Evolutionary conservation across 2,888 invertebrate genomes (phyloP), one percentile per base, ranked within the genome.

Genomic region (Cephus sareptanus): DNA sequence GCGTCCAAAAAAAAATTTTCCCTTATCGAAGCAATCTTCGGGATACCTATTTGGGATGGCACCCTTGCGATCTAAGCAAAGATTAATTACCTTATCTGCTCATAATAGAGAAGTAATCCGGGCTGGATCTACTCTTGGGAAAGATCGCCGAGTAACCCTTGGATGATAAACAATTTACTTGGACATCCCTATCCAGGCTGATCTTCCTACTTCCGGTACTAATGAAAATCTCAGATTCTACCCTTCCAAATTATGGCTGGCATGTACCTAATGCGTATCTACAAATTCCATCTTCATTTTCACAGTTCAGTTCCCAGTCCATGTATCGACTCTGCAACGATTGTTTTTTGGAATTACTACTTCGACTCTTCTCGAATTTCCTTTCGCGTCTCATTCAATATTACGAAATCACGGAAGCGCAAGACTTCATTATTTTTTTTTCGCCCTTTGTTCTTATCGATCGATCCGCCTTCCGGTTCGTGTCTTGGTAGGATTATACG

Each of bases 401-500:
- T 56, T 56, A 9, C 23, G 56, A 56, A 56, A 23, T 56, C 56
- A 23, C 56, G 9, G 23, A 23, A 56, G 56, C 56, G 56, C 56
- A 6, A 15, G 15, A 40, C 15, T 4, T 40, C 9, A 56, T 23
- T 23, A 56, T 23, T 23, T 23, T 23, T 15, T 40, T 40, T 15
- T 6, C 2, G 2, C 9, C 23, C 23, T 9, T 56, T 56, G 1
- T 56, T 9, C 6, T 56, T 9, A 15, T 9, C 23, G 15, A 40
- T 15, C 40, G 56, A 56, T 56, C 56, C 56, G 23, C 0, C 0
- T 92, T 83, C 93, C 93, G 80, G 93, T 93, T 87, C 91, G 93
- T 37, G 92, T 94, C 56, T 75, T 79, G 11, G 73, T 76, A 79
- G 77, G n/a, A 80, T 83, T 82, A 79, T 76, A 73, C 68, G 74